Percentiles rank a stretch among this genome's conserved stretches.
These are phyloP conservation scores for Drosophila tsacasi DNA, from an alignment of 1,140 invertebrate genomes.

Conservation along the genomic window DNA sequence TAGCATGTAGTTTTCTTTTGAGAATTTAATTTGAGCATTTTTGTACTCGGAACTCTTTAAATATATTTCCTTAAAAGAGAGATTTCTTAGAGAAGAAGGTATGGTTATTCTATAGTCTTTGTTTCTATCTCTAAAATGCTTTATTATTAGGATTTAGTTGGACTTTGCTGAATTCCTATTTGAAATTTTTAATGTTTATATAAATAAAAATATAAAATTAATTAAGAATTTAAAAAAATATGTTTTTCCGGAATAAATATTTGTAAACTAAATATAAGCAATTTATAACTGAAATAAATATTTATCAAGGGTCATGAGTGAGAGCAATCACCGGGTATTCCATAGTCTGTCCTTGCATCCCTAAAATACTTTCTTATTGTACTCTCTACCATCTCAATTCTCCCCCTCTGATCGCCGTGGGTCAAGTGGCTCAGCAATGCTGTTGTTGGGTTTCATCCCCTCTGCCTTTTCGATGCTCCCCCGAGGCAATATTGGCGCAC, in stretches of 20 bases:
- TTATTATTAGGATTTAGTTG: too few relatives aligned
- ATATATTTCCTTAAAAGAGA: too few relatives aligned
- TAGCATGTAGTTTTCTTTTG: not conserved
- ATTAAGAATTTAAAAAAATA: not conserved
- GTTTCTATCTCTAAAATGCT: too few relatives aligned
- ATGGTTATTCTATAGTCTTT: too few relatives aligned
- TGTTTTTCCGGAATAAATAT: too few relatives aligned
- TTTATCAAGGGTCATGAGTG: too few relatives aligned
- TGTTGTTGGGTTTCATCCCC: slow-evolving; percentile 5
- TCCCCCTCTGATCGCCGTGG: slow-evolving; percentile 7
- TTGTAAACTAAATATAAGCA: too few relatives aligned
- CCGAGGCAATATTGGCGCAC: slow-evolving; percentile 14
- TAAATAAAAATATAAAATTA: not conserved
- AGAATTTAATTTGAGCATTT: not conserved
- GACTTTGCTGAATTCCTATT: not conserved
- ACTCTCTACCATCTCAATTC: too few relatives aligned
- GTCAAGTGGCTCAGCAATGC: slow-evolving; percentile 15
- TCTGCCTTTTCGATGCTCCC: slow-evolving; percentile 19
- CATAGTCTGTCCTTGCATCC: not conserved
- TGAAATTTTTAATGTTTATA: not conserved
- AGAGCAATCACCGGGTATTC: not conserved
- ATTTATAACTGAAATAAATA: not conserved
- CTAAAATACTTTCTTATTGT: slow-evolving; percentile 1
- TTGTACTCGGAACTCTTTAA: not conserved
- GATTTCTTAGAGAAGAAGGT: too few relatives aligned